These are phyloP conservation scores for Lycodopsis pacificus DNA, from an alignment of 2,797 vertebrate species.

Conservation along the genomic window DNA sequence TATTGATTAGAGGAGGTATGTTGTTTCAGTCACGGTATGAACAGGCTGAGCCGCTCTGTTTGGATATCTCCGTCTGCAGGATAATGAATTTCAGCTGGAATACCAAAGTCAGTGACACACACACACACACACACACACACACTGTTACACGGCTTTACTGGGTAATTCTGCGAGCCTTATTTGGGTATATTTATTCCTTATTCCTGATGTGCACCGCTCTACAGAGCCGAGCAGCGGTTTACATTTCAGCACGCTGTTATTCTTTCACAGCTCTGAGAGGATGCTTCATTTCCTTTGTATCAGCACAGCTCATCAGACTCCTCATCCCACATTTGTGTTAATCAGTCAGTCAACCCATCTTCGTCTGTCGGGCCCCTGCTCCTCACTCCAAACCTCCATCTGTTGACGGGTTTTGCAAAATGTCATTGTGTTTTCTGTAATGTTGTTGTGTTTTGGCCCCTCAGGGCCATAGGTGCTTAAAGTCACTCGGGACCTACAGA, in stretches of 20 bases:
- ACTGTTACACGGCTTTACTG: neutral
- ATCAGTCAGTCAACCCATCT: neutral
- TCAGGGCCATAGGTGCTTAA: neutral
- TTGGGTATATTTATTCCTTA: conserved; percentile 77
- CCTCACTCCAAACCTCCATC: neutral
- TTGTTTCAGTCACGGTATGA: conserved; percentile 59
- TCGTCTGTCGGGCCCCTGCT: neutral
- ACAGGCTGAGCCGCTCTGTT: conserved; percentile 50
- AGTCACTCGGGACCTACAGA: neutral
- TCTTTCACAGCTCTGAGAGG: conserved; percentile 16
- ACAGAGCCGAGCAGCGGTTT: conserved; percentile 24
- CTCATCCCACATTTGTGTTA: neutral
- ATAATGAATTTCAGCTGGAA: conserved; percentile 74
- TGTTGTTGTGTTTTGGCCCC: neutral
- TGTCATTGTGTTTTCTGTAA: neutral
- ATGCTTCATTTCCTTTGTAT: conserved; percentile 15
- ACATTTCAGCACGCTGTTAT: conserved; percentile 23
- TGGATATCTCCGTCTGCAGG: conserved; percentile 49
- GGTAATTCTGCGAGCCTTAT: conserved; percentile 70
- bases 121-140: conserved; percentile 29
- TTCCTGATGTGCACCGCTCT: conserved; percentile 46
- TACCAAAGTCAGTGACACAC: conserved; percentile 51
- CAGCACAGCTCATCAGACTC: neutral
- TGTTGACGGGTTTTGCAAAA: neutral
- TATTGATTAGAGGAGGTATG: conserved; percentile 54